Percentiles rank a stretch among this genome's conserved stretches.
Evolutionary conservation across 2,113 vertebrate species (phyloP).

Genomic region (Cromileptes altivelis): DNA sequence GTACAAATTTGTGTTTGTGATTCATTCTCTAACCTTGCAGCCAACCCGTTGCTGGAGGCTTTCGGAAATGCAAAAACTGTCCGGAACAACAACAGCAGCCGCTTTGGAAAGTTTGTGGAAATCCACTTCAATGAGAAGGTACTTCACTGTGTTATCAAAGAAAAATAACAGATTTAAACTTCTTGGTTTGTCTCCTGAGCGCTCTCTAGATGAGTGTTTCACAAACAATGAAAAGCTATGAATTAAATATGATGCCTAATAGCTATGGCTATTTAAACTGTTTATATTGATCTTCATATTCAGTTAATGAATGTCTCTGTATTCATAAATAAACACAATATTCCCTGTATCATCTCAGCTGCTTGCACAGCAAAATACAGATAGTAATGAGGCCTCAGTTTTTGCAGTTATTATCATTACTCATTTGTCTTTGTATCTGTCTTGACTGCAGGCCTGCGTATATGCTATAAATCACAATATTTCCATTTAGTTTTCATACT

Average conservation of each 20-base stretch:
- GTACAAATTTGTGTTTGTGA: not conserved
- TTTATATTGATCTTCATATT: not conserved
- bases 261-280: not conserved
- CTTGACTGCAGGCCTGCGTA: not conserved
- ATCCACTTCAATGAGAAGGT: conserved; percentile 99
- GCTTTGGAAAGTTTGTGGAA: conserved; percentile 98
- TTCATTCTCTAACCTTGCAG: conserved; percentile 76
- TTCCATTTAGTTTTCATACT: not conserved
- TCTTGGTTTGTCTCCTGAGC: not conserved
- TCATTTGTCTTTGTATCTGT: not conserved
- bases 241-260: conserved; percentile 14
- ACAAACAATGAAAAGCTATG: not conserved
- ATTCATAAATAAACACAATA: conserved; percentile 1
- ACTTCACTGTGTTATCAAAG: not conserved
- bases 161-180: not conserved
- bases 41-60: conserved; percentile 95
- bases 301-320: not conserved
- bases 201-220: not conserved
- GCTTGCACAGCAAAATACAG: not conserved
- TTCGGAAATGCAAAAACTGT: conserved; percentile 99
- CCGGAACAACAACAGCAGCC: conserved; percentile 98
- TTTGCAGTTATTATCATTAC: not conserved
- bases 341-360: not conserved
- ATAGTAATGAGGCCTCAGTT: not conserved
- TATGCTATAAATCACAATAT: not conserved